Evolutionary conservation across 2,888 invertebrate genomes (phyloP), one percentile per base, ranked within the genome.

Genomic region (Amiota mariae): DNA sequence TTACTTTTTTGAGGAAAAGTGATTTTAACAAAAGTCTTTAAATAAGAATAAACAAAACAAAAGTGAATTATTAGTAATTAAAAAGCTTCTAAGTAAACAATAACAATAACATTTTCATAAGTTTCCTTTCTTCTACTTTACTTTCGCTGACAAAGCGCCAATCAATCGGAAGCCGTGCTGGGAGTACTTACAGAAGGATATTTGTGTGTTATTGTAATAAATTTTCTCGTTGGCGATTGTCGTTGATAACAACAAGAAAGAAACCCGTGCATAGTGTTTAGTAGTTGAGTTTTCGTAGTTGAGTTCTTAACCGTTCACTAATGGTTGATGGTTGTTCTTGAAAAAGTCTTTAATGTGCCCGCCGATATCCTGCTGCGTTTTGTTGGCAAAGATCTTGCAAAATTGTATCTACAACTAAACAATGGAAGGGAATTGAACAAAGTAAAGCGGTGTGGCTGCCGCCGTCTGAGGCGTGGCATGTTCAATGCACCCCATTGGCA

Each of bases 361-460:
- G 73, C 80, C 79, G 77, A 80, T 82, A 81, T 82, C 80, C 81
- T 80, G 81, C 81, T 83, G 82, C n/a, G 71, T 24, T 36, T 24
- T 66, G 15, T 18, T 68, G 20, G 54, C 49, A 68, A 54, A 54
- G 51, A 68, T 68, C 66, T 68, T 68, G 54, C 51, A n/a, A 68
- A 68, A 68, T 9, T 46, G 54, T 51, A 12, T 36, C 54, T n/a
- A 51, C 54, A 51, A 51, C 54, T 15, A 54, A 54, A 15, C 13
- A 54, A 54, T 54, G n/a, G 54, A 15, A 15, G 13, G 54, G 54
- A 54, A 54, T 15, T 15, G 15, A 54, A 11, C 54, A 12, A 54
- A 54, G 54, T n/a, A 12, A 54, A 54, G 54, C 54, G 54, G 57
- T 64, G 66, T 68, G 66, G 51, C 46, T 18, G 71, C 67, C 64